Evolutionary conservation across 1,140 invertebrate species (phyloP), one percentile per base, ranked within the genome.

Genomic region (Neodiprion fabricii): DNA sequence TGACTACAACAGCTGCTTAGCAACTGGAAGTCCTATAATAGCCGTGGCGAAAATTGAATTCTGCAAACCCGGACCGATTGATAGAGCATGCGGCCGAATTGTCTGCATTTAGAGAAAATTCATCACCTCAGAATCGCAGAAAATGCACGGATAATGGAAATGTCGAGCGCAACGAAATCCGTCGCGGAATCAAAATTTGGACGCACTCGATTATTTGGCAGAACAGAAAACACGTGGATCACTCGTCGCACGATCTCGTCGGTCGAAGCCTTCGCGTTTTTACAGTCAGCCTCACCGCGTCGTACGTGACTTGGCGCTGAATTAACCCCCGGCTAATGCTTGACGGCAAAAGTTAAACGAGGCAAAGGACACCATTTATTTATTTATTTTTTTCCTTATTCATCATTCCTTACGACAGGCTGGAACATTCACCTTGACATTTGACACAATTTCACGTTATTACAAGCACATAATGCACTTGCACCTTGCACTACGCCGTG

Each of bases 1-100:
- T n/a, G 71, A 75, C 72, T 77, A 72, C 23, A 72, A 12, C 49
- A 66, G 50, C 11, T 70, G 50, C 11, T 70, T 75, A 70, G 72
- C 74, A 28, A 17, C 70, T 11, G 49, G 11, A 12, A 40, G 48
- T 7, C 23, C 71, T 73, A 71, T 71, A 5, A 71, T 71, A 5
- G 28, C 28, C 28, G 5, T 40, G 28, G 2, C 28, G 1, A 40
- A 40, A 40, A 40, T 40, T 40, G 28, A 40, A 40, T 40, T 40
- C 5, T 40, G 28, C 28, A 40, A 40, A 40, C 28, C 28, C 28
- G 28, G 28, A 40, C 5, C 28, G 28, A 40, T 1, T 40, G 28
- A 5, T 40, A 2, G 28, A 40, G 28, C 28, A 40, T 40, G 28
- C 28, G 5, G 1, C 5, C 28, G 28, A 40, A 40, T 40, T 40